Evolutionary conservation across 2,888 invertebrate species (phyloP), one percentile per base, ranked within the genome.

Genomic region (Aphodius granarius): DNA sequence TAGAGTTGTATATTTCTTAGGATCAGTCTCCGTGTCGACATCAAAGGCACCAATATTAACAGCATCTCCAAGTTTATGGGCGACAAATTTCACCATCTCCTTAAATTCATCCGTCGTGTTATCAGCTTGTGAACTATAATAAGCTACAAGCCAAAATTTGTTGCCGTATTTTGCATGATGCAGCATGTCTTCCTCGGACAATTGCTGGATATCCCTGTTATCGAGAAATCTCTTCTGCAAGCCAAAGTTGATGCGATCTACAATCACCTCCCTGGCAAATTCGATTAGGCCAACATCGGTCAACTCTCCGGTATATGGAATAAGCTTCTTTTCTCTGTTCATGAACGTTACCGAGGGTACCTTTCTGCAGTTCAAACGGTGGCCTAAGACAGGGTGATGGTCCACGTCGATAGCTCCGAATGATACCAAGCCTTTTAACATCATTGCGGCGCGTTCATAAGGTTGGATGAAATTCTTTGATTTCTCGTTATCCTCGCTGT

Each of bases 341-440:
- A 72, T 22, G 18, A 65, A 71, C 3, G 73, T 64, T 9, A 77
- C 17, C 3, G 77, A 68, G 9, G 74, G 74, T 9, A 77, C 17
- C 43, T 75, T 75, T 4, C 16, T 68, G 15, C 78, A 74, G 16
- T 78, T 74, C 17, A 75, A 71, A 13, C 75, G 68, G 18, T 76
- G 70, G 1, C 78, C 77, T 17, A 79, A 21, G 5, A 75, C 63
- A 63, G 75, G 75, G n/a, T 77, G 74, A 9, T 68, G 75, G 22
- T 79, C 78, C 6, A 76, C 74, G n/a, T 77, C 74, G 9, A 79
- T 70, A 16, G 75, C 73, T 0, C 77, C 79, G 20, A 79, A 76
- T 72, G 78, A 78, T 3, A 75, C 73, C 18, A 78, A 70, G 18
- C 76, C 79, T 15, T 71, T 66, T 20, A 79, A 62, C 17, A 72